Conservation (phyloP, 2,113 vertebrate species). For the Verasper variegatus region DNA sequence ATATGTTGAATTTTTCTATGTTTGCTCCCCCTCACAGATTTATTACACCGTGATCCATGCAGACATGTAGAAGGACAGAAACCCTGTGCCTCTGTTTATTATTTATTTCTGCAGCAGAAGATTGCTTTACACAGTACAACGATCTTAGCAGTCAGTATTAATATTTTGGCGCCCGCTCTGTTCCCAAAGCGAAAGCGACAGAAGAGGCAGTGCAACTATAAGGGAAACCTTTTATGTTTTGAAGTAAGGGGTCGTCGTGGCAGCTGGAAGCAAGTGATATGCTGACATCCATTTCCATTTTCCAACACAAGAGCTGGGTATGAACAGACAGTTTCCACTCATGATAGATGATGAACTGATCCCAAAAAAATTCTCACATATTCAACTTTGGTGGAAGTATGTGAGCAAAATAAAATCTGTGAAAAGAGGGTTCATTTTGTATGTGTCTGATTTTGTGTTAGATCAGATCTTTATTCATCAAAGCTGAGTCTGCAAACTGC, state of each 20-base stretch:
- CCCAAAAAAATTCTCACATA: not conserved
- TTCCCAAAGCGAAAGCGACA: conserved; percentile 34
- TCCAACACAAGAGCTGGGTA: conserved; percentile 11
- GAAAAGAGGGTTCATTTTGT: too few relatives aligned
- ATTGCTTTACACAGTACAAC: conserved; percentile 58
- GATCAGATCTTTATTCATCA: not conserved
- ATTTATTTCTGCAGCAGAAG: conserved; percentile 42
- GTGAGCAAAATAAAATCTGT: not conserved
- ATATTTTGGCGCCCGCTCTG: conserved; percentile 32
- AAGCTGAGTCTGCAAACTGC: not conserved
- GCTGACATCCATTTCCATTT: conserved; percentile 36
- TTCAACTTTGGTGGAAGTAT: not conserved
- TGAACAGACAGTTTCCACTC: conserved; percentile 7
- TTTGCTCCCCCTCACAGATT: too few relatives aligned
- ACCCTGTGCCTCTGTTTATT: not conserved
- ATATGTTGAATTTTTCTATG: too few relatives aligned
- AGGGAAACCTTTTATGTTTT: not conserved
- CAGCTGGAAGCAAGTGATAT: conserved; percentile 30
- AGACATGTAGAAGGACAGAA: not conserved
- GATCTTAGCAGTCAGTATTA: conserved; percentile 52
- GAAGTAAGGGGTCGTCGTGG: conserved; percentile 9
- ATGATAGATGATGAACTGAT: not conserved
- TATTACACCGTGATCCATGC: too few relatives aligned
- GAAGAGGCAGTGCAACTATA: conserved; percentile 8
- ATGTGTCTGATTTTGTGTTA: not conserved